Conservation (phyloP, 2,113 vertebrate species). For the Chlorodrepanis virens region DNA sequence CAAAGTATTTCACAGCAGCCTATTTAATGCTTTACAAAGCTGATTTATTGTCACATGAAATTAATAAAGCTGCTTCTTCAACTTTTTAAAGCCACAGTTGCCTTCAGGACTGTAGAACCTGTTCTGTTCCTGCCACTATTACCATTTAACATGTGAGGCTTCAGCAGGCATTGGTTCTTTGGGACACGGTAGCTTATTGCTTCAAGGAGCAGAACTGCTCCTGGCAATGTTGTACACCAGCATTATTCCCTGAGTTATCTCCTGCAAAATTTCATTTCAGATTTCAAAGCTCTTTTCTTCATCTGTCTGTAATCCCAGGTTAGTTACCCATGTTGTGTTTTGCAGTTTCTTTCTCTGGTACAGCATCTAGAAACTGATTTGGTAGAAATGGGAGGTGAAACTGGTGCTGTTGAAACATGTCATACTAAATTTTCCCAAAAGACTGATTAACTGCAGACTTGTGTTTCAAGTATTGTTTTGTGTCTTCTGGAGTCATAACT, state of each 20-base stretch:
- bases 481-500: not conserved
- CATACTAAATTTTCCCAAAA: not conserved
- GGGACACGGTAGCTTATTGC: rapidly evolving
- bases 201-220: not conserved
- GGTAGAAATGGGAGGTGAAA: not conserved
- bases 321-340: not conserved
- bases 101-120: not conserved
- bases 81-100: not conserved
- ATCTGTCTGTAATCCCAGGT: not conserved
- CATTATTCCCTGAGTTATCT: not conserved
- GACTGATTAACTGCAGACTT: not conserved
- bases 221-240: not conserved
- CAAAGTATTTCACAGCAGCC: not conserved
- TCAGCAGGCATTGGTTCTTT: not conserved
- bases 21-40: not conserved
- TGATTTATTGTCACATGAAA: not conserved
- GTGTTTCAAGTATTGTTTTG: not conserved
- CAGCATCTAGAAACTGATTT: not conserved
- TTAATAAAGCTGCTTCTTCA: not conserved
- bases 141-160: rapidly evolving
- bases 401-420: not conserved
- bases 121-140: not conserved
- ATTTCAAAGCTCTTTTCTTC: not conserved
- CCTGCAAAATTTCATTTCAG: not conserved
- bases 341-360: not conserved